Evolutionary conservation across 1,140 invertebrate species (phyloP).

Genomic region (Drosophila erecta): DNA sequence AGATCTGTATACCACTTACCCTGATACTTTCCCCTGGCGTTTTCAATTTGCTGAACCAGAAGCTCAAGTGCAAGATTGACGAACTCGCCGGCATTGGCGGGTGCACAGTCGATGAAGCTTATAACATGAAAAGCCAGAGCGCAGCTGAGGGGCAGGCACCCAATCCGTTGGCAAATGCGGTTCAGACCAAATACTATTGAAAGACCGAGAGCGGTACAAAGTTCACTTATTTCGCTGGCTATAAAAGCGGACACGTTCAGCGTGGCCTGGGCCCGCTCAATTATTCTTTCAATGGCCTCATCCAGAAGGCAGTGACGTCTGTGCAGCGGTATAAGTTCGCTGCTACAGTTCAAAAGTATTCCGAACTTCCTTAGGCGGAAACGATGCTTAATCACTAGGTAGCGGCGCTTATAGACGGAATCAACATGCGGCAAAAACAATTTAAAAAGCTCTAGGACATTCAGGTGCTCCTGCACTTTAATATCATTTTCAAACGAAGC

Average conservation of each 20-base stretch:
- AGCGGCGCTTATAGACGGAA: slow-evolving; percentile 38
- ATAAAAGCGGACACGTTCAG: slow-evolving; percentile 68
- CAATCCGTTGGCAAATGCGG: slow-evolving; percentile 59
- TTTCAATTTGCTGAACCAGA: slow-evolving; percentile 71
- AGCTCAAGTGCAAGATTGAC: slow-evolving; percentile 70
- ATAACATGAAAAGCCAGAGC: slow-evolving; percentile 68
- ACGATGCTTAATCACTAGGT: slow-evolving; percentile 62
- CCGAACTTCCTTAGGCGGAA: slow-evolving; percentile 63
- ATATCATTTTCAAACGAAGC: slow-evolving; percentile 24
- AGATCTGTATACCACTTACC: slow-evolving; percentile 25
- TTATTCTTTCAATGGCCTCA: slow-evolving; percentile 64
- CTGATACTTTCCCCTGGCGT: slow-evolving; percentile 39
- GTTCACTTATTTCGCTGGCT: slow-evolving; percentile 60
- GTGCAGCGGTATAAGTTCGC: slow-evolving; percentile 45
- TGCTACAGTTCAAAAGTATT: slow-evolving; percentile 45
- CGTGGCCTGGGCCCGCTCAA: slow-evolving; percentile 59
- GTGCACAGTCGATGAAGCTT: slow-evolving; percentile 62
- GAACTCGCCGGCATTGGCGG: slow-evolving; percentile 57
- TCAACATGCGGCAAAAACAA: slow-evolving; percentile 57
- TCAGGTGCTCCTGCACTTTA: slow-evolving; percentile 50
- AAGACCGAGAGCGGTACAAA: slow-evolving; percentile 55
- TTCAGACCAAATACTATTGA: slow-evolving; percentile 62
- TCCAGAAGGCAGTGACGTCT: slow-evolving; percentile 56
- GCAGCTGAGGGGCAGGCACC: slow-evolving; percentile 69
- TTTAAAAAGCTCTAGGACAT: slow-evolving; percentile 70